These are phyloP conservation scores for Chlamydotis undulata DNA, from an alignment of 2,113 vertebrate species.

Conservation along the genomic window DNA sequence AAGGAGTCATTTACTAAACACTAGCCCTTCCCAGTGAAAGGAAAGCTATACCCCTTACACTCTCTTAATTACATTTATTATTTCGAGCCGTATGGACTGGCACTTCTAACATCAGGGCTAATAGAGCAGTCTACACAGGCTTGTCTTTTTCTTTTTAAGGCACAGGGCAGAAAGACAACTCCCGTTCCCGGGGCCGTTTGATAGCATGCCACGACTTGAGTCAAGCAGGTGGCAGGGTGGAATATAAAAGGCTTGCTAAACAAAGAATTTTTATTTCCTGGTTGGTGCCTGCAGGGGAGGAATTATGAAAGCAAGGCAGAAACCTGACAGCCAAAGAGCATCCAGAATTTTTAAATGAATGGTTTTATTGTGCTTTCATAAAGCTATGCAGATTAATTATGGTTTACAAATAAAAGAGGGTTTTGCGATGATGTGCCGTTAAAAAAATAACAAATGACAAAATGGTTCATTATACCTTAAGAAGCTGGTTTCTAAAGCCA, in stretches of 20 bases:
- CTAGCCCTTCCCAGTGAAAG: not conserved
- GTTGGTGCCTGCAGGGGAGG: constrained; percentile 66
- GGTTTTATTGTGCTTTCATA: constrained; percentile 59
- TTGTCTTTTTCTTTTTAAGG: not conserved
- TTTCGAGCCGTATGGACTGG: not conserved
- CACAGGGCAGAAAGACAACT: not conserved
- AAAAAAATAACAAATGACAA: not conserved
- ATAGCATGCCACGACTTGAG: constrained; percentile 57
- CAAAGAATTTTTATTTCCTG: constrained; percentile 74
- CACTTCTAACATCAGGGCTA: not conserved
- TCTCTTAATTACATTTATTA: not conserved
- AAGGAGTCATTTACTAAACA: not conserved
- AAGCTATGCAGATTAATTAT: constrained; percentile 70
- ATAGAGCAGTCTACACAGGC: not conserved
- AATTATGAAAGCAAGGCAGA: constrained; percentile 72
- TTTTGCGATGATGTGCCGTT: not conserved
- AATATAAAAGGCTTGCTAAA: constrained; percentile 68
- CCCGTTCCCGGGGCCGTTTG: constrained; percentile 25
- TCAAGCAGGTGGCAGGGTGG: constrained; percentile 71
- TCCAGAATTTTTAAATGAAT: constrained; percentile 52
- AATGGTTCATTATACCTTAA: not conserved
- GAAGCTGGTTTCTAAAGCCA: not conserved
- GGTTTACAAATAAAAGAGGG: constrained; percentile 9
- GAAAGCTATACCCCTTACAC: not conserved
- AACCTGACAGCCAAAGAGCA: constrained; percentile 59